Evolutionary conservation across 2,888 invertebrate genomes (phyloP).

Genomic region (Crocallis elinguaria): DNA sequence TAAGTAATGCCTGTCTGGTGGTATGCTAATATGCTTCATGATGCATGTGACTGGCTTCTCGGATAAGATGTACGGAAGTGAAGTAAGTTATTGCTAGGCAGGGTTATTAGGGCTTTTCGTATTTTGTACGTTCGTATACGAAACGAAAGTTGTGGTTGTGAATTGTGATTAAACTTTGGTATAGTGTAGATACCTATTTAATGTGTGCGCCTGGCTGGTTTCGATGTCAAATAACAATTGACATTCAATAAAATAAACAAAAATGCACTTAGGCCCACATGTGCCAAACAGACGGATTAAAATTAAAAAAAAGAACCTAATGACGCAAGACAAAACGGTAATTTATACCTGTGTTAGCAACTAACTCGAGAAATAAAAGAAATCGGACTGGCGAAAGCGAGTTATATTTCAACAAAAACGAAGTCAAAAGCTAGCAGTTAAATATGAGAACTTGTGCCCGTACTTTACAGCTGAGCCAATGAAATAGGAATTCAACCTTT

Average conservation of each 20-base stretch:
- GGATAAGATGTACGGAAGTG: conserved; percentile 27
- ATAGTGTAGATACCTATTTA: too few species aligned
- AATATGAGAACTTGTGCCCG: background rate
- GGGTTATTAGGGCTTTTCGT: background rate
- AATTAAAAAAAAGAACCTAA: too few species aligned
- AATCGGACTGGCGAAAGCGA: too few species aligned
- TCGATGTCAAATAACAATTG: too few species aligned
- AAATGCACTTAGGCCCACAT: too few species aligned
- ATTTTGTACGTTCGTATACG: background rate
- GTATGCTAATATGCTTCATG: conserved; percentile 24
- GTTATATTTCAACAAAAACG: background rate
- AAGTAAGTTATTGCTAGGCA: background rate
- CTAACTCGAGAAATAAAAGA: too few species aligned
- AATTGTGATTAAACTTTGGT: too few species aligned
- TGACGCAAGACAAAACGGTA: too few species aligned
- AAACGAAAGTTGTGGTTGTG: background rate
- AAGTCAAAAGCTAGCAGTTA: background rate
- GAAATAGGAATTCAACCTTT: conserved; percentile 10
- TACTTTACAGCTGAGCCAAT: background rate
- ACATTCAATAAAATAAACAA: too few species aligned
- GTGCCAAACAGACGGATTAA: too few species aligned
- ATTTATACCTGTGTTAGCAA: too few species aligned
- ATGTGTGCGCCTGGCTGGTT: too few species aligned
- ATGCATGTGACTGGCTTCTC: conserved; percentile 8
- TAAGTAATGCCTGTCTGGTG: conserved; percentile 30